A percentile compares a stretch with the other conserved stretches of the same genome.
Conservation (phyloP, 2,113 vertebrate genomes). For the Mellivora capensis region DNA sequence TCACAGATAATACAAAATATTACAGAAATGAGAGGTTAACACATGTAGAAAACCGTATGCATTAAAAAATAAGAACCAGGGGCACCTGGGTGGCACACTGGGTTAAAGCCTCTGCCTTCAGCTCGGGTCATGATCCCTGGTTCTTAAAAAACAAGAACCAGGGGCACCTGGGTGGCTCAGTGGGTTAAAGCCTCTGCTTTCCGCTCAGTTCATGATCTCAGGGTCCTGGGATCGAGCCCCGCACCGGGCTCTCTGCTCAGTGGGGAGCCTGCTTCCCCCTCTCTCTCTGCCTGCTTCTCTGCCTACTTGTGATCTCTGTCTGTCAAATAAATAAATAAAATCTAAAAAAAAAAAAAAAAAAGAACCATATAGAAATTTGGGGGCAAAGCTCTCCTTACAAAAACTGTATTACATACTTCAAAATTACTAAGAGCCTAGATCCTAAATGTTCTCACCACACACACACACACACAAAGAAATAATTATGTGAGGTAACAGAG, state of each 20-base stretch:
- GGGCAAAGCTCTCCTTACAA: neutral
- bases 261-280: too few species aligned
- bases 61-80: neutral
- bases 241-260: too few species aligned
- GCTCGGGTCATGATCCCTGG: too few species aligned
- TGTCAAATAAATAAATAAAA: too few species aligned
- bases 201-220: too few species aligned
- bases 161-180: too few species aligned
- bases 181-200: too few species aligned
- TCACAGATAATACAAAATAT: neutral
- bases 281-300: too few species aligned
- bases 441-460: neutral
- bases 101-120: too few species aligned
- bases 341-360: neutral
- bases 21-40: neutral
- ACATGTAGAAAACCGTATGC: neutral
- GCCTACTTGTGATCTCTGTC: too few species aligned
- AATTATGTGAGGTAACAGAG: neutral
- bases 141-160: neutral
- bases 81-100: too few species aligned
- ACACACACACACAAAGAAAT: neutral
- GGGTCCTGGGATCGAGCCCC: too few species aligned
- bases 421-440: neutral
- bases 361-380: neutral
- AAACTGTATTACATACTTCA: neutral